Evolutionary conservation across 2,888 invertebrate species (phyloP), one percentile per base, ranked within the genome.

Genomic region (Acleris holmiana): DNA sequence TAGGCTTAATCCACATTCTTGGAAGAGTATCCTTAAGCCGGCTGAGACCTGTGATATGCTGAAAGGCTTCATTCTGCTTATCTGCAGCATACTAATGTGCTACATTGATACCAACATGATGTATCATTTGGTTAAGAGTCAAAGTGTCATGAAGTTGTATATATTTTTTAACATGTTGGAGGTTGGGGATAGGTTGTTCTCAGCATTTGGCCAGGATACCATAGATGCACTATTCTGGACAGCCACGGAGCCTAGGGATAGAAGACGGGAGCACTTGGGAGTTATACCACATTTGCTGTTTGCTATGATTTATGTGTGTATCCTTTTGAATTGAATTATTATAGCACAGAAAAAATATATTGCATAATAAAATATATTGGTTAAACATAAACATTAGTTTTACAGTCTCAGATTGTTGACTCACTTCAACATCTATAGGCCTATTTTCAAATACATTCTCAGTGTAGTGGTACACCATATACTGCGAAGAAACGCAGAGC

Each of bases 111-210:
- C 98, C 47, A 99, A 99, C 73, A 97, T 99, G 94, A 96, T 99
- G 93, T 99, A 99, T 89, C 99, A 99, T 86, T 94, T 99, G 76
- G 97, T 98, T 51, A 98, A 98, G 84, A 99, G 99, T 77, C 99
- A 99, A 83, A 99, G 99, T 71, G 98, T 99, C 69, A 99, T 99
- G 88, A 99, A 99, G 83, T 93, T 99, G 72, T 99, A 99, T 83
- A 99, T 99, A 83, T 99, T 99, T 92, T 99, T 98, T 88, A 99
- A 99, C 85, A 99, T 99, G 99, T 91, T 99, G 67, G 99, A 99
- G 93, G 98, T 99, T 57, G 98, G 98, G 15, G 99, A 99, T 89
- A 94, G 98, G 69, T 90, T 99, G 71, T 96, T 99, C 81, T 99
- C 99, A 64, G 98, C 98, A 40, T 98, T 99, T 90, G 99, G 99